A percentile compares a stretch with the other conserved stretches of the same genome.
phyloP scores from a whole-genome alignment of 1,140 invertebrate genomes.

The Vollenhovia emeryi region DNA sequence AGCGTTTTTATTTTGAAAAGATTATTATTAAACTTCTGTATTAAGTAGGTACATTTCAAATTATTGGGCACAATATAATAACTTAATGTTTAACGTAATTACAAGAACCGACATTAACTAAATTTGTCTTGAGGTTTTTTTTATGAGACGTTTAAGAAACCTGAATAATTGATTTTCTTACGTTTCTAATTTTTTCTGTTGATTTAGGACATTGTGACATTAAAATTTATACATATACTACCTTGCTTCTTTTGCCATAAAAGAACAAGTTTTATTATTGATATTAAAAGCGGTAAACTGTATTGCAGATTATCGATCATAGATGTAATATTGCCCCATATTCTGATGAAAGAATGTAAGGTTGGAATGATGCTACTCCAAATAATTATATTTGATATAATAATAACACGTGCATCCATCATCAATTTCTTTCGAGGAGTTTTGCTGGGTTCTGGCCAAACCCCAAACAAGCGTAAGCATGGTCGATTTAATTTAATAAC shows the following conservation, averaged over 20 bases:
- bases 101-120: background rate
- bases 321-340: background rate
- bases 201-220: background rate
- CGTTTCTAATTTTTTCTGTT: background rate
- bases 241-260: background rate
- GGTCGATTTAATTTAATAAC: constrained; percentile 7
- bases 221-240: background rate
- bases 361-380: background rate
- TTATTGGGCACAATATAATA: background rate
- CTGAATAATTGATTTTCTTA: background rate
- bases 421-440: background rate
- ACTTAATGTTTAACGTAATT: background rate
- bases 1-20: background rate
- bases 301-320: constrained; percentile 28
- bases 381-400: background rate
- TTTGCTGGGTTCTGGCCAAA: background rate
- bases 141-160: background rate
- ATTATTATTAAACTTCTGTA: background rate
- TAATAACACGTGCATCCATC: background rate
- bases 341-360: background rate
- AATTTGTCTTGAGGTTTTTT: background rate
- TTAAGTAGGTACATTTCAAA: background rate
- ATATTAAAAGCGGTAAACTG: constrained; percentile 7
- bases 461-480: background rate
- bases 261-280: constrained; percentile 1